A percentile compares a stretch with the other conserved stretches of the same genome.
These are phyloP conservation scores for Sakesphorus luctuosus DNA, from an alignment of 2,113 vertebrate species.

Conservation along the genomic window DNA sequence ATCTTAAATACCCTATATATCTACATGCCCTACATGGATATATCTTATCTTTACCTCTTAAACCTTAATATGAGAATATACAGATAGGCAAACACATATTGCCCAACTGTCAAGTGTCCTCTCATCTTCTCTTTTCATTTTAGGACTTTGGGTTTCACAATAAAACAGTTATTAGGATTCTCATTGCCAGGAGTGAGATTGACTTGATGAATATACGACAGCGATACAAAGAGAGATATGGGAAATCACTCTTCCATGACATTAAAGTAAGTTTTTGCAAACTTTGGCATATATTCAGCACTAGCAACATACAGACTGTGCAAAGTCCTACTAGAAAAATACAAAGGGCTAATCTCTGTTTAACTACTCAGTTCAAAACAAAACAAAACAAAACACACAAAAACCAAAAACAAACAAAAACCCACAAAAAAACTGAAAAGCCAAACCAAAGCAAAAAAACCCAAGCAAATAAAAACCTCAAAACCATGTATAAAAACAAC, in stretches of 20 bases:
- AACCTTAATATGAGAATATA: neutral
- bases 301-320: neutral
- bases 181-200: slow-evolving; percentile 82
- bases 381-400: neutral
- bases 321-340: neutral
- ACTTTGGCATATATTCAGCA: neutral
- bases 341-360: neutral
- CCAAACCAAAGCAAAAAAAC: too few species aligned
- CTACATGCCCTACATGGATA: too few species aligned
- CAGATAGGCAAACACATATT: neutral
- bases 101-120: neutral
- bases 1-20: neutral
- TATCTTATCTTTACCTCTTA: neutral
- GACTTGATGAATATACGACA: slow-evolving; percentile 78
- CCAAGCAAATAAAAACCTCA: too few species aligned
- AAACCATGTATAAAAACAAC: neutral
- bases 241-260: slow-evolving; percentile 81
- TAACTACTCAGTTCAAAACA: neutral
- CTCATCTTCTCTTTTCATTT: neutral
- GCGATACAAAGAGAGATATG: slow-evolving; percentile 79
- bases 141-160: slow-evolving; percentile 84
- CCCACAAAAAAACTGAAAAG: neutral
- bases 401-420: neutral
- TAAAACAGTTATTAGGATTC: slow-evolving; percentile 80
- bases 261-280: slow-evolving; percentile 76